Percentiles rank a stretch among this genome's conserved stretches.
phyloP scores from a whole-genome alignment of 2,888 invertebrate genomes.

The Nomada hirtipes region DNA sequence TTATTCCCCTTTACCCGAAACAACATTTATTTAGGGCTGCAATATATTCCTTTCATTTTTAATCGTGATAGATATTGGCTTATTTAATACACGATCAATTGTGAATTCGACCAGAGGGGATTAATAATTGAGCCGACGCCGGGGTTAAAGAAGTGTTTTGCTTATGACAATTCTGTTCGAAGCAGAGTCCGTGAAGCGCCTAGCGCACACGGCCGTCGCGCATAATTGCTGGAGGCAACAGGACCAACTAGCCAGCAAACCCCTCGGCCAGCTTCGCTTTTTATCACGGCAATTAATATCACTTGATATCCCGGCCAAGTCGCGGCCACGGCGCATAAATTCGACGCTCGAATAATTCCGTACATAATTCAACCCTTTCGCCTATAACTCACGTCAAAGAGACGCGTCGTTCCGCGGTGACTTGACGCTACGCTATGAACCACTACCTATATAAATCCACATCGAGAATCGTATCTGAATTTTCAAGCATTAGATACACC shows the following conservation, averaged over 20 bases:
- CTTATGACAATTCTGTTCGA: constrained; percentile 10
- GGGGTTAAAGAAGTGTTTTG: background rate
- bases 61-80: background rate
- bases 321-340: constrained; percentile 78
- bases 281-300: constrained; percentile 73
- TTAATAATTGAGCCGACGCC: background rate
- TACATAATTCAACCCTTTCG: constrained; percentile 83
- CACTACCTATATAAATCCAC: too few species aligned
- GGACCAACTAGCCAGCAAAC: constrained; percentile 42
- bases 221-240: constrained; percentile 57
- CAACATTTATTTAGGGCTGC: too few species aligned
- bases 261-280: constrained; percentile 53
- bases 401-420: constrained; percentile 66
- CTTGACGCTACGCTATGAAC: constrained; percentile 44
- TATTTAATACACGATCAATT: background rate
- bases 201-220: constrained; percentile 50
- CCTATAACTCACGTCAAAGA: constrained; percentile 79
- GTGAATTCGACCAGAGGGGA: background rate
- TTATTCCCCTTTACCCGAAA: background rate
- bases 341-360: constrained; percentile 82
- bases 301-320: constrained; percentile 67
- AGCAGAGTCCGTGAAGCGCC: constrained; percentile 25
- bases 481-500: too few species aligned
- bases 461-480: too few species aligned
- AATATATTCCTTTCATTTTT: background rate